Evolutionary conservation across 2,888 invertebrate genomes (phyloP).

Genomic region (Pyrrhia umbra): DNA sequence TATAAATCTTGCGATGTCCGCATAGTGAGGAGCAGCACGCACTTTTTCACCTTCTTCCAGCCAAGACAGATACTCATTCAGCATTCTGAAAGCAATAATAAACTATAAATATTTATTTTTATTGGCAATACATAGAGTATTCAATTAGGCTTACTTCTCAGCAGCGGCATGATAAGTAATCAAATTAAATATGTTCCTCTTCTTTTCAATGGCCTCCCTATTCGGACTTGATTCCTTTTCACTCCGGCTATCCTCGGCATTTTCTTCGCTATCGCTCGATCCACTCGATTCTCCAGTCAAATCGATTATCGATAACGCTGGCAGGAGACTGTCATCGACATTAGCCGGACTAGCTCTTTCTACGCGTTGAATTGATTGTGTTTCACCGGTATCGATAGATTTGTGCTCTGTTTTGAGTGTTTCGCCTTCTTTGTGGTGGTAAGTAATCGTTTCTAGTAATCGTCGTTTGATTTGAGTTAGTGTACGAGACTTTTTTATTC

Average conservation of each 20-base stretch:
- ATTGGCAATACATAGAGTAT: neutral
- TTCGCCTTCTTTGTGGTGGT: constrained; percentile 75
- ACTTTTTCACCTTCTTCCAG: constrained; percentile 78
- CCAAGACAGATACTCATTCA: constrained; percentile 75
- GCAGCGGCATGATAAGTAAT: constrained; percentile 78
- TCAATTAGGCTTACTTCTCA: constrained; percentile 74
- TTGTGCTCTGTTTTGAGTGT: constrained; percentile 59
- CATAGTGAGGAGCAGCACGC: constrained; percentile 73
- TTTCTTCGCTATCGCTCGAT: constrained; percentile 62
- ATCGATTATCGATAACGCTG: constrained; percentile 73
- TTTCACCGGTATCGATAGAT: constrained; percentile 28
- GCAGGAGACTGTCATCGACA: constrained; percentile 67
- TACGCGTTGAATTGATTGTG: constrained; percentile 43
- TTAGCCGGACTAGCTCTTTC: constrained; percentile 42
- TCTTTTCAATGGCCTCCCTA: constrained; percentile 45
- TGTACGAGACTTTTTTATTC: constrained; percentile 81
- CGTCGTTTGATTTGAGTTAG: constrained; percentile 77
- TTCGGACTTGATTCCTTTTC: constrained; percentile 46
- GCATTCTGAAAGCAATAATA: constrained; percentile 66
- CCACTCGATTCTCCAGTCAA: constrained; percentile 71
- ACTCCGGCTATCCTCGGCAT: constrained; percentile 36
- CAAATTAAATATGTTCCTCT: constrained; percentile 65
- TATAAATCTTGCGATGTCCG: constrained; percentile 77
- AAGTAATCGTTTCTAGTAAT: constrained; percentile 74
- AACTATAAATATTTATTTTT: neutral